Base-by-base conservation (phyloP, 37 sponge, comb jelly and placozoan species). In the Eunapius fragilis region DNA sequence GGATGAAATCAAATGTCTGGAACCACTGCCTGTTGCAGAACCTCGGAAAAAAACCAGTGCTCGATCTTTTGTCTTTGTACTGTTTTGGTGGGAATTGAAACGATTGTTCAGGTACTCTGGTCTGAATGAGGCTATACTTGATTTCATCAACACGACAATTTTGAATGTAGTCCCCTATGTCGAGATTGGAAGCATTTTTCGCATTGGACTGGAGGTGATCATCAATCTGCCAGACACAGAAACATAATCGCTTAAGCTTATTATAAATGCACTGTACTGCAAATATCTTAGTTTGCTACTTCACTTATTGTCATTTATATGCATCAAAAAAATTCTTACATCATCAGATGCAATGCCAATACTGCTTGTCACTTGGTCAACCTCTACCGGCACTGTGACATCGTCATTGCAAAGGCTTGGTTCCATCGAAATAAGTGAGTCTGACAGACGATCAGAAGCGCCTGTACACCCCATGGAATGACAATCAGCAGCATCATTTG, bases 11-110 rank as follows among this genome's bases (percentile, higher is more conserved):
- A 35, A 76, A 76, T 31, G 25, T 34, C 33, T 72, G 17, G 33
- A 72, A 72, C 73, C 73, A 72, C 73, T 72, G 73, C 6, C 45
- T 58, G 34, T 37, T 76, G 77, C 77, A 76, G 37, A 76, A 76
- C 37, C 31, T 76, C 22, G 36, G 77, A 37, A 76, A 5, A 76
- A 76, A 36, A 35, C 36, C 77, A 76, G 77, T 58, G 58, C 58
- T 58, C 58, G 58, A 58, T 58, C 58, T 58, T 58, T 58, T 58
- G 58, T 58, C 58, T 58, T 58, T 58, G 58, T 58, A 58, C 58
- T 58, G 58, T 58, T 41, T 41, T 6, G 41, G 41, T 41, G 41
- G 41, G 41, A 41, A 41, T 41, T 58, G 58, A 58, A 58, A 58
- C 58, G 58, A 58, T 58, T 58, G 58, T 58, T 58, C 58, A 58